Evolutionary conservation across 2,888 invertebrate species (phyloP), one percentile per base, ranked within the genome.

Genomic region (Dolichomitus sp.): DNA sequence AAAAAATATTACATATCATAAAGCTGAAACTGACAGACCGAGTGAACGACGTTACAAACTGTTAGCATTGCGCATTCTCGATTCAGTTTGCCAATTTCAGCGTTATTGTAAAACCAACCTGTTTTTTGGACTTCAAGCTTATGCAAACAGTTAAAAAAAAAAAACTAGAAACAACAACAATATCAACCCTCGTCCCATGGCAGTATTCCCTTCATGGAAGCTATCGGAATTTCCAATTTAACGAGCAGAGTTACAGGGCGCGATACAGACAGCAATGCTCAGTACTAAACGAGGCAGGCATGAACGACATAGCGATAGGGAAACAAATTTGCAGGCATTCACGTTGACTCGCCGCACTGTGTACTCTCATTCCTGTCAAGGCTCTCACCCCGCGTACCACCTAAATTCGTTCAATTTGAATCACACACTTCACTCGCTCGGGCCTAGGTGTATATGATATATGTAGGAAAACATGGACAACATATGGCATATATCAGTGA

Each of bases 321-420:
- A 78, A 70, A 78, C 70, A 78, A 78, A 78, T 78, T 70, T 65
- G 63, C 78, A 70, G 63, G 30, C 37, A 48, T 59, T 50, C 63
- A 14, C 54, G 65, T 65, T 65, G 54, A 17, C 63, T 77, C 42
- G 59, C 57, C 66, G 17, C 45, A 52, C 63, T 9, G 68, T 76
- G 45, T 30, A 66, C 76, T 27, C 59, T 30, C 59, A 48, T 69
- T 68, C 33, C 59, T 50, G 59, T 69, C 72, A 48, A 59, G 19
- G 61, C 33, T 37, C 48, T 23, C 17, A 19, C 50, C 33, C 23
- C 45, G 17, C 27, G 59, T 48, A 50, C 59, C 37, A 76, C 27
- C 59, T 61, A 78, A 78, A 78, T 78, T 78, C 63, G 78, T 78
- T 78, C 78, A 78, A 78, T 78, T 78, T 78, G 78, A 57, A 63